phyloP scores from a whole-genome alignment of 2,113 vertebrate species.

The Pelecanus crispus region DNA sequence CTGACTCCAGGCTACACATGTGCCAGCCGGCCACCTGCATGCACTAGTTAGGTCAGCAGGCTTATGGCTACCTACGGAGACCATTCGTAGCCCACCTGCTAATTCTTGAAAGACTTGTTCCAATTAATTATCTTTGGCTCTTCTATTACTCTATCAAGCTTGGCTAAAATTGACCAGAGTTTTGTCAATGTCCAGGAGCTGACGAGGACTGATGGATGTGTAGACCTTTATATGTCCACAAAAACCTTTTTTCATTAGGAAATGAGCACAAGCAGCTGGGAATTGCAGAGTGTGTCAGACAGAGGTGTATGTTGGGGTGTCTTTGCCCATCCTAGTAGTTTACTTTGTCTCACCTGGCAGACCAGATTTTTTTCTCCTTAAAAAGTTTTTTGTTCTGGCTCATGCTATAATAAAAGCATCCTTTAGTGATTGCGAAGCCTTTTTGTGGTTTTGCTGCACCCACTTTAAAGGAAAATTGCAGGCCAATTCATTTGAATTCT shows the following conservation, averaged over 20 bases:
- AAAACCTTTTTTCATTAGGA: neutral
- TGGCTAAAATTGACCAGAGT: neutral
- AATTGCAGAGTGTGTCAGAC: neutral
- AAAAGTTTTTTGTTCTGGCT: neutral
- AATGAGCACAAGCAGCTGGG: neutral
- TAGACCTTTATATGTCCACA: neutral
- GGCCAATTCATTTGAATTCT: neutral
- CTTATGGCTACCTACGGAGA: neutral
- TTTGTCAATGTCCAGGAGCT: neutral
- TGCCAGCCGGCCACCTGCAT: neutral
- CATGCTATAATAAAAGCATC: neutral
- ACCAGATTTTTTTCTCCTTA: neutral
- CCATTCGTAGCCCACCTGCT: fast-evolving
- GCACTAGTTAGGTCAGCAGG: neutral
- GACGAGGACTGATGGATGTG: neutral
- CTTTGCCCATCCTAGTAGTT: neutral
- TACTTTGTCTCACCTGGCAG: neutral
- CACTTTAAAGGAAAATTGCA: neutral
- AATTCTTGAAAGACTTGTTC: neutral
- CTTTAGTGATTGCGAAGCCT: neutral
- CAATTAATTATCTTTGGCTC: neutral
- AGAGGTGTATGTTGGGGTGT: neutral
- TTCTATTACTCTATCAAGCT: neutral
- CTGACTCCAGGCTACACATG: neutral
- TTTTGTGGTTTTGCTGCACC: neutral